phyloP scores from a whole-genome alignment of 2,113 vertebrate genomes.

The Tupaia chinensis region DNA sequence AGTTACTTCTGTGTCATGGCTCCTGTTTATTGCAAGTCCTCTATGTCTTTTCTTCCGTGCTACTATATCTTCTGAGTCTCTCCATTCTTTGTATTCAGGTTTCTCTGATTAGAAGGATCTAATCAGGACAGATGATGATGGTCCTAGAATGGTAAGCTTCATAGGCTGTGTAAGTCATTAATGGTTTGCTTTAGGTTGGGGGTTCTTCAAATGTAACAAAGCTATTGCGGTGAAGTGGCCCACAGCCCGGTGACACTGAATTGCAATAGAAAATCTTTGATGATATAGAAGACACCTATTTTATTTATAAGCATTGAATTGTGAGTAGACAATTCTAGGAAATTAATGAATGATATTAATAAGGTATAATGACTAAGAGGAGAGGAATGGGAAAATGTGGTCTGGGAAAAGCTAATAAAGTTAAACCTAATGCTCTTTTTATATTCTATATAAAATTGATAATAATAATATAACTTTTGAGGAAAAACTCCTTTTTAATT shows the following conservation, averaged over 20 bases:
- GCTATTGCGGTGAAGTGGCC: background rate
- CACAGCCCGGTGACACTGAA: background rate
- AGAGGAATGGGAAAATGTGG: background rate
- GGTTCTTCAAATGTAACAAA: background rate
- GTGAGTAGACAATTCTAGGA: background rate
- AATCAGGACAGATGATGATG: background rate
- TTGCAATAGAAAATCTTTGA: background rate
- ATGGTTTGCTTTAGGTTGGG: background rate
- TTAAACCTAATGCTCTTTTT: background rate
- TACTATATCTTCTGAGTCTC: background rate
- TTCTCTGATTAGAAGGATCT: background rate
- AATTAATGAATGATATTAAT: background rate
- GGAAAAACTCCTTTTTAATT: background rate
- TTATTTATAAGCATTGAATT: background rate
- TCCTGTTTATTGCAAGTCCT: background rate
- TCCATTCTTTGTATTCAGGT: background rate
- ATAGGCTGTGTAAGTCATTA: background rate
- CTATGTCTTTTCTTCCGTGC: background rate
- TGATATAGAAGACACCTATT: background rate
- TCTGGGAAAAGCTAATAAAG: background rate
- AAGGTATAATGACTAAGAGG: background rate
- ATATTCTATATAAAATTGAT: constrained; percentile 26
- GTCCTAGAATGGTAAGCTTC: background rate
- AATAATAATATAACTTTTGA: constrained; percentile 14
- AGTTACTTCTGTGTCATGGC: background rate